These are phyloP conservation scores for Rattus norvegicus DNA, from an alignment of 2,113 vertebrate species.

Conservation along the genomic window DNA sequence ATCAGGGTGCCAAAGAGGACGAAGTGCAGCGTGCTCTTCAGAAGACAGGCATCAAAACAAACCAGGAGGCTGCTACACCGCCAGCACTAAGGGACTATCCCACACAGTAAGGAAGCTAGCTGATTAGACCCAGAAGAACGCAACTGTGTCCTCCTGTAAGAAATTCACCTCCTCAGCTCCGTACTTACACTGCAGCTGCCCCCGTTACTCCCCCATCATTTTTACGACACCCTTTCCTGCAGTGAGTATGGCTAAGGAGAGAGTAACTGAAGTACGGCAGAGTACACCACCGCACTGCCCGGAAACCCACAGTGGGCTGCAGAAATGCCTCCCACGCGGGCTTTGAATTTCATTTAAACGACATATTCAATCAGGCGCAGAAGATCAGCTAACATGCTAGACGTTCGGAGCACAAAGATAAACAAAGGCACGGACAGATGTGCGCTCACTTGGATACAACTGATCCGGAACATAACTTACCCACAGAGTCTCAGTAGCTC, in stretches of 20 bases:
- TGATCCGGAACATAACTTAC: background rate
- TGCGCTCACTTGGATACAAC: background rate
- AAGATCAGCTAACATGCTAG: background rate
- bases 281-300: background rate
- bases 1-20: background rate
- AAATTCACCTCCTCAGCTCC: conserved; percentile 33
- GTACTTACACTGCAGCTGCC: conserved; percentile 31
- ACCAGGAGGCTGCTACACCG: background rate
- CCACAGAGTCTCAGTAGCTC: background rate
- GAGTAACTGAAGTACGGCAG: background rate
- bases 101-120: background rate
- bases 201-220: conserved; percentile 25
- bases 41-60: background rate
- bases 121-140: conserved; percentile 19
- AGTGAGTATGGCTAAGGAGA: background rate
- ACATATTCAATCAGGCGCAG: conserved; percentile 10
- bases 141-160: conserved; percentile 2
- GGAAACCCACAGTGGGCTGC: background rate
- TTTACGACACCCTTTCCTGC: conserved; percentile 10
- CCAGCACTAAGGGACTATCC: background rate
- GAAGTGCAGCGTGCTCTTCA: background rate
- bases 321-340: conserved; percentile 40
- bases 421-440: background rate
- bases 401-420: conserved; percentile 5
- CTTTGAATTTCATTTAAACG: conserved; percentile 21